Evolutionary conservation across 2,888 invertebrate species (phyloP).

Genomic region (Branchipolynoe longqiensis): DNA sequence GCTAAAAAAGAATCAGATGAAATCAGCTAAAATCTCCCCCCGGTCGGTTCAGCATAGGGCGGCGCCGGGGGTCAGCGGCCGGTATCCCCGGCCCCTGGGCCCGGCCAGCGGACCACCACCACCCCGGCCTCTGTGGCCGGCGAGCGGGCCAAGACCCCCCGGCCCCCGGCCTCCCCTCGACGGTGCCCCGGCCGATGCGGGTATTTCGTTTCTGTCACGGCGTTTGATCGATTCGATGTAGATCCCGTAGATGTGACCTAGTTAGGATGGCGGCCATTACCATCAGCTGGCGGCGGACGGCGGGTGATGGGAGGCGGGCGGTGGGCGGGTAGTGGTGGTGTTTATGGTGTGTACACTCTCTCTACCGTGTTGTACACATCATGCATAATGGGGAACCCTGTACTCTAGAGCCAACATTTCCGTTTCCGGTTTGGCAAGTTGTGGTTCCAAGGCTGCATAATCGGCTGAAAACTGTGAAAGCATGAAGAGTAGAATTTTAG

Average conservation of each 20-base stretch:
- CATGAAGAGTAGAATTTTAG: no score
- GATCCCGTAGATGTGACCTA: constrained; percentile 25
- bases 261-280: constrained; percentile 15
- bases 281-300: constrained; percentile 2
- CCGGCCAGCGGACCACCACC: background rate
- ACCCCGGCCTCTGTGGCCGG: background rate
- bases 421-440: no score
- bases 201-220: constrained; percentile 40
- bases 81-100: background rate
- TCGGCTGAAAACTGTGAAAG: no score
- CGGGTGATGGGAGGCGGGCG: background rate
- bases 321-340: background rate
- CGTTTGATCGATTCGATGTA: constrained; percentile 40
- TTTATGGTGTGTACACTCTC: no score
- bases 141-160: background rate
- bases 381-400: no score
- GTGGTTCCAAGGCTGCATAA: no score
- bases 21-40: no score
- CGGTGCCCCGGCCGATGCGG: background rate
- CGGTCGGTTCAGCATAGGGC: no score
- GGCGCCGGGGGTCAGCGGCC: no score
- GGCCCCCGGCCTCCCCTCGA: background rate
- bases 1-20: no score
- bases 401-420: no score
- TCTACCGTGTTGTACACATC: no score